Conservation (phyloP, 1,140 invertebrate genomes). For the Drosophila obscura region DNA sequence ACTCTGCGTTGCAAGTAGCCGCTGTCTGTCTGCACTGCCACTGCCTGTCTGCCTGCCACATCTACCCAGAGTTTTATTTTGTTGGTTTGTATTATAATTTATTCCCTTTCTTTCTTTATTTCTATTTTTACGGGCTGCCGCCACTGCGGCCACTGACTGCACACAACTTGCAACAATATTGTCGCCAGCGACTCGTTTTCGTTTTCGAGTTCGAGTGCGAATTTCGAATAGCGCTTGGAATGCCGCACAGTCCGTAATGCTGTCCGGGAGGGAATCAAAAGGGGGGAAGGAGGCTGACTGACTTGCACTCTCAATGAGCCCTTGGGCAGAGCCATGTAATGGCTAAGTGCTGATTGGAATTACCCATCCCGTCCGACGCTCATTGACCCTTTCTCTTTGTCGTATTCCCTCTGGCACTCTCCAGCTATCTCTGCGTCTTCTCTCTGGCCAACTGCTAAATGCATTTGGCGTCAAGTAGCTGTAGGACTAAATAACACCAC, state of each 20-base stretch:
- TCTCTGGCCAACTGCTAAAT: no score
- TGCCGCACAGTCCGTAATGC: no score
- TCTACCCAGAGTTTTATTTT: conserved; percentile 2
- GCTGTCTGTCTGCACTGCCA: background rate
- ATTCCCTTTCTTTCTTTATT: conserved; percentile 26
- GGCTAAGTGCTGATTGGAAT: conserved; percentile 17
- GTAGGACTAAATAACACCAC: no score
- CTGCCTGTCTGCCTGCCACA: conserved; percentile 5
- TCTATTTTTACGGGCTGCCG: conserved; percentile 29
- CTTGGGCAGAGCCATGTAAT: background rate
- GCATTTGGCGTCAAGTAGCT: no score
- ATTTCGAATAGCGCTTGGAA: conserved; percentile 22
- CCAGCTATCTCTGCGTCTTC: no score
- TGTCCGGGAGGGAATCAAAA: no score
- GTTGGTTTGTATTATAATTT: conserved; percentile 17
- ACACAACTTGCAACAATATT: no score
- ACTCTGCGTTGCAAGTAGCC: conserved; percentile 30
- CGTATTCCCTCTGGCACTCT: background rate
- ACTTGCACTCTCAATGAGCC: no score
- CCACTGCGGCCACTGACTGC: conserved; percentile 5
- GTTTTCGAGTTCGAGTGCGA: conserved; percentile 1
- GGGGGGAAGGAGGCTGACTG: no score
- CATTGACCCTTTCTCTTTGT: conserved; percentile 2
- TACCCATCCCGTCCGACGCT: conserved; percentile 15
- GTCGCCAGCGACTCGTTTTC: no score